Base-by-base conservation (phyloP, 2,888 invertebrate genomes). In the Chloroclystis v-ata region DNA sequence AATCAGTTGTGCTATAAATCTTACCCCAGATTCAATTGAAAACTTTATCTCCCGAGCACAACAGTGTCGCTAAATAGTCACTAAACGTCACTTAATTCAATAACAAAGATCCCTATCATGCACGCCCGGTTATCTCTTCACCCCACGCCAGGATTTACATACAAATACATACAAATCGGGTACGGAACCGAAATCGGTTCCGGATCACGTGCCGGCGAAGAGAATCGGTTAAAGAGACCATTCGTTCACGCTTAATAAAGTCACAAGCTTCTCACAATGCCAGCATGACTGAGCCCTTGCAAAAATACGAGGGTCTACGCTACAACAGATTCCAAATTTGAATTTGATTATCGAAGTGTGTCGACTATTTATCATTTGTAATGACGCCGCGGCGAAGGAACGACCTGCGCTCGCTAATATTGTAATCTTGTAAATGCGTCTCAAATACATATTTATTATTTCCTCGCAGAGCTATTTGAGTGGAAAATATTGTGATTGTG, bases 151-250 rank as follows among this genome's bases (percentile, higher is more conserved):
- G 69, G 73, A 83, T 84, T 85, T 81, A 81, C 84, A 82, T 83
- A 81, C 82, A 84, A 82, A 85, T 82, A 78, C 78, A 75, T 78
- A 80, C 78, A 80, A 79, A 80, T 78, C 76, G 69, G 71, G 70
- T 71, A 68, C 73, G 75, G 78, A 71, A 75, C 78, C 78, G 68
- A 74, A 80, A 85, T 88, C 82, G 77, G 85, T 86, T 85, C 82
- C 85, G 83, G 81, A 89, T 90, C 90, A 89, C 90, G 91, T 90
- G 90, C 69, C 88, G 64, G 72, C 89, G 87, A 78, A 80, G 78
- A 89, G 87, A 90, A 90, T 90, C 84, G 68, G 78, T 79, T 80
- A 81, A 82, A 83, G 81, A 82, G 81, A 81, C 74, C 75, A 77
- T 77, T 74, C 76, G 70, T 86, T 84, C 80, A 87, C 84, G 87